Evolutionary conservation across 2,888 invertebrate genomes (phyloP).

Genomic region (Xylocampa areola): DNA sequence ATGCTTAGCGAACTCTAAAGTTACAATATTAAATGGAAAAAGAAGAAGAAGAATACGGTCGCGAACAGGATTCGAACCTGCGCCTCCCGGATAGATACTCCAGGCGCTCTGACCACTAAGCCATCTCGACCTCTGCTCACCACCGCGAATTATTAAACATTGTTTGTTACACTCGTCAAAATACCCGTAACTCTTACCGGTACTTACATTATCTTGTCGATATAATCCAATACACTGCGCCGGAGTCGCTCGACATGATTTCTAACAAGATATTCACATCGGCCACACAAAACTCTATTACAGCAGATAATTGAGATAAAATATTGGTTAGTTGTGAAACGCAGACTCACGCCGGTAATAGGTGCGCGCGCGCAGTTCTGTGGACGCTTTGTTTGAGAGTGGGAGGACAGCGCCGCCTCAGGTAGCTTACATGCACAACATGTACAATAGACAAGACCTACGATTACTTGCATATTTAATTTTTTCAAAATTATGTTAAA

Average conservation of each 20-base stretch:
- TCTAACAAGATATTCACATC: slow-evolving; percentile 47
- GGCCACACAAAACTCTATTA: slow-evolving; percentile 41
- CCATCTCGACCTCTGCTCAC: too few species aligned
- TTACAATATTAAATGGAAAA: too few species aligned
- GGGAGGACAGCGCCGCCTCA: slow-evolving; percentile 1
- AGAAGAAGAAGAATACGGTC: too few species aligned
- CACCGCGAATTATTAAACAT: too few species aligned
- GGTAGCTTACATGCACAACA: slow-evolving; percentile 4
- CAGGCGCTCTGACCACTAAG: too few species aligned
- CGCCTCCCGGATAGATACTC: too few species aligned
- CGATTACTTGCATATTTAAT: slow-evolving; percentile 1
- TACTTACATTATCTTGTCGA: slow-evolving; percentile 26
- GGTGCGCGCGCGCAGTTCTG: slow-evolving; percentile 29
- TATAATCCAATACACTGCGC: slow-evolving; percentile 45
- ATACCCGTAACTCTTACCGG: slow-evolving; percentile 28
- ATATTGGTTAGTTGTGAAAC: slow-evolving; percentile 52
- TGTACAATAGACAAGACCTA: neutral
- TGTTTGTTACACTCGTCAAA: slow-evolving; percentile 4
- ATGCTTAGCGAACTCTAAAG: too few species aligned
- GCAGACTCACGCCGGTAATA: slow-evolving; percentile 50
- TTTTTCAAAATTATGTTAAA: too few species aligned
- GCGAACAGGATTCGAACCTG: too few species aligned
- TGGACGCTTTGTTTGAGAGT: slow-evolving; percentile 34
- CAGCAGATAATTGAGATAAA: slow-evolving; percentile 55
- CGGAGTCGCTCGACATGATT: slow-evolving; percentile 25